Conservation (phyloP, 2,888 invertebrate genomes). For the Disparrhopalites patrizii region DNA sequence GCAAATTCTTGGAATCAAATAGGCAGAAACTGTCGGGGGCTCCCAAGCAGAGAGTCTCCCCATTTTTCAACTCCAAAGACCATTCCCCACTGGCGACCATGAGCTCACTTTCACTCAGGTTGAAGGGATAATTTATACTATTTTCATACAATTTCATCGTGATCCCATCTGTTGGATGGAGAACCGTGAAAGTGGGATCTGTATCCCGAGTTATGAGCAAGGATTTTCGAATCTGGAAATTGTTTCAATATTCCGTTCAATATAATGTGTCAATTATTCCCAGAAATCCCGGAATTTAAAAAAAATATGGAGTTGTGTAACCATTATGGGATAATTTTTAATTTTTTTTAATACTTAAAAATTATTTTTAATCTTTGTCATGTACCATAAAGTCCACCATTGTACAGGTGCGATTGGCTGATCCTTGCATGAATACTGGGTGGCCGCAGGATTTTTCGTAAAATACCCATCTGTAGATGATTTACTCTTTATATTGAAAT, state of each 20-base stretch:
- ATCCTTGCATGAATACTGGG: conserved; percentile 4
- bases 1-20: not conserved
- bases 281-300: too few species aligned
- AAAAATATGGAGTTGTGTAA: too few species aligned
- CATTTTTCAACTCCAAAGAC: conserved; percentile 1
- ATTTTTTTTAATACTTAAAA: too few species aligned
- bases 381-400: conserved; percentile 8
- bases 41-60: conserved; percentile 7
- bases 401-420: not conserved
- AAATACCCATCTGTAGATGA: not conserved
- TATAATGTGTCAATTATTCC: not conserved
- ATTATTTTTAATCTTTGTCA: too few species aligned
- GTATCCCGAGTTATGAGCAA: conserved; percentile 7
- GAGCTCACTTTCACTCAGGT: not conserved
- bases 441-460: conserved; percentile 12
- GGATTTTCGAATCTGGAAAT: conserved; percentile 15
- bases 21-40: not conserved
- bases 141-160: conserved; percentile 3
- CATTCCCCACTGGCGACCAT: conserved; percentile 17
- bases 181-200: conserved; percentile 12
- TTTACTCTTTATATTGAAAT: not conserved
- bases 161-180: conserved; percentile 15
- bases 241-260: not conserved
- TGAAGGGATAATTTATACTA: not conserved
- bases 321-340: too few species aligned